Evolutionary conservation across 2,797 vertebrate species (phyloP).

Genomic region (Silurus aristotelis): DNA sequence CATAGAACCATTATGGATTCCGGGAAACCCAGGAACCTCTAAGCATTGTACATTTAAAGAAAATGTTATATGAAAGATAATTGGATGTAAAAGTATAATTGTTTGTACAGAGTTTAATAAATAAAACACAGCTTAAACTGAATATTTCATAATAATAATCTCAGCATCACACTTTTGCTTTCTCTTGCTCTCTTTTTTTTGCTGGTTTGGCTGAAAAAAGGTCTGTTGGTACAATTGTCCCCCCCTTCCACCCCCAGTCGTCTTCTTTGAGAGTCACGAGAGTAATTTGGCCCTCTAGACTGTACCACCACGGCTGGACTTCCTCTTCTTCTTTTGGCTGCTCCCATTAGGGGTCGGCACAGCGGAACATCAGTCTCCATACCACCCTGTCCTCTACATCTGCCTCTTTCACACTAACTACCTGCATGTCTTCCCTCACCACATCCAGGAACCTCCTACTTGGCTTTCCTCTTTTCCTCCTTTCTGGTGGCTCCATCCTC

Average conservation of each 20-base stretch:
- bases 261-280: conserved; percentile 39
- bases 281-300: conserved; percentile 45
- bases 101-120: background rate
- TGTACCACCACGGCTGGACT: conserved; percentile 36
- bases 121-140: background rate
- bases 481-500: too few relatives aligned
- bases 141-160: conserved; percentile 9
- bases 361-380: too few relatives aligned
- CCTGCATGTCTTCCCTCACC: too few relatives aligned
- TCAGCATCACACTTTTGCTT: background rate
- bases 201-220: background rate
- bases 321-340: too few relatives aligned
- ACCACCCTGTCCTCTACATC: too few relatives aligned
- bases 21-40: background rate
- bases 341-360: too few relatives aligned
- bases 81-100: background rate
- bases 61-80: background rate
- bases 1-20: background rate
- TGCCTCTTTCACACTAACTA: too few relatives aligned
- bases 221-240: background rate
- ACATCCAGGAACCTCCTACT: too few relatives aligned
- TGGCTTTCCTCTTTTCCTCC: too few relatives aligned
- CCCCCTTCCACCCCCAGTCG: background rate
- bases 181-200: conserved; percentile 20
- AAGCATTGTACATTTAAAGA: background rate